phyloP scores from a whole-genome alignment of 2,113 vertebrate genomes.

The Synchiropus splendidus region DNA sequence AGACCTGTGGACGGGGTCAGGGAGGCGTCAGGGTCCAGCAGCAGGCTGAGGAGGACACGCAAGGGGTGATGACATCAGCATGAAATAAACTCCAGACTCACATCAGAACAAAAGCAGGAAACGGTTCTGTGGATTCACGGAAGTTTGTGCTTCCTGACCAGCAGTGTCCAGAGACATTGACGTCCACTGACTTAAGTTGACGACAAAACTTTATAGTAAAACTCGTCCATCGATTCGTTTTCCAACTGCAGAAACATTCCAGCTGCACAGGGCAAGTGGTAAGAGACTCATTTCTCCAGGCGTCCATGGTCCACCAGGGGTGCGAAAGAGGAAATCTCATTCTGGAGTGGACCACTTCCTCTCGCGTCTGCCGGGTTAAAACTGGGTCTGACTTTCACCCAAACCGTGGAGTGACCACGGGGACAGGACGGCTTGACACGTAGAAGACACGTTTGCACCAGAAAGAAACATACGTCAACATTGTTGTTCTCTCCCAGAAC shows the following conservation, averaged over 20 bases:
- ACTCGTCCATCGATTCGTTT: background rate
- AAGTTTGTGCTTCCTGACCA: constrained; percentile 26
- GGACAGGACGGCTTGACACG: background rate
- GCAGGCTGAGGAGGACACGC: no score
- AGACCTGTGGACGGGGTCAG: background rate
- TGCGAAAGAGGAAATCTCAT: no score
- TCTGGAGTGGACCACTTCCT: no score
- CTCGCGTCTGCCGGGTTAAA: no score
- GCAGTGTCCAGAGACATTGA: constrained; percentile 20
- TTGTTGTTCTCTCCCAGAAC: no score
- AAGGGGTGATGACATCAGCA: constrained; percentile 2
- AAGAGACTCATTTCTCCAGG: background rate
- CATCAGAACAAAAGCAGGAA: constrained; percentile 42
- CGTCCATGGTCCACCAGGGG: background rate
- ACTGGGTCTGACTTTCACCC: background rate
- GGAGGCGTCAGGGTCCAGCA: no score
- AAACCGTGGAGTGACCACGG: background rate
- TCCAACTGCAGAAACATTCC: background rate
- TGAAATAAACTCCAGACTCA: constrained; percentile 7
- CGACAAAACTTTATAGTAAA: background rate
- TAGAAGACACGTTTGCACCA: no score
- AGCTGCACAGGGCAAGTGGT: background rate
- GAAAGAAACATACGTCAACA: no score
- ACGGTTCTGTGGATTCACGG: constrained; percentile 38
- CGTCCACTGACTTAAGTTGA: background rate